Evolutionary conservation across 2,888 invertebrate genomes (phyloP).

Genomic region (Orthosia gothica): DNA sequence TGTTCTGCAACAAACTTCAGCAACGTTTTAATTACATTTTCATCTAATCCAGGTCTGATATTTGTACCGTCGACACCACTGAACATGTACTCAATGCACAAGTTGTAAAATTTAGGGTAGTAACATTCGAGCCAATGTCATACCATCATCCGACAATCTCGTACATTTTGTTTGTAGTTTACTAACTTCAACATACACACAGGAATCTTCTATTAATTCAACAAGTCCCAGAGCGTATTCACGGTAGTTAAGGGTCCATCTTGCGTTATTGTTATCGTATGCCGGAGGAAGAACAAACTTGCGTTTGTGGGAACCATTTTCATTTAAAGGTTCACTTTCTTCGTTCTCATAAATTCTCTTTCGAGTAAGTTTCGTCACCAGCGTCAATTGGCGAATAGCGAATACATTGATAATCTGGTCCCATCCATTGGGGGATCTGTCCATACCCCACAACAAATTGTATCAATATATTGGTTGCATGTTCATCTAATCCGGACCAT

Average conservation of each 20-base stretch:
- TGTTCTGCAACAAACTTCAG: not conserved
- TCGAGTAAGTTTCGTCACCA: not conserved
- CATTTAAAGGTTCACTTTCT: not conserved
- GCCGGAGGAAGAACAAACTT: too few species aligned
- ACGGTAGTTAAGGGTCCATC: too few species aligned
- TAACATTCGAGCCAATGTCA: conserved; percentile 9
- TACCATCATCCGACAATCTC: not conserved
- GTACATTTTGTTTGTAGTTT: too few species aligned
- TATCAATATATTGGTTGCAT: too few species aligned
- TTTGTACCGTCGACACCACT: not conserved
- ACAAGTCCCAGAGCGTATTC: too few species aligned
- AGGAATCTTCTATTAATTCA: too few species aligned
- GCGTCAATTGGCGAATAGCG: not conserved
- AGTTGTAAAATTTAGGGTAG: not conserved
- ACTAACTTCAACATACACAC: too few species aligned
- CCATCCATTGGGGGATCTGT: not conserved
- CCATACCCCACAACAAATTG: too few species aligned
- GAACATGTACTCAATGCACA: conserved; percentile 17
- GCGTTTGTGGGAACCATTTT: not conserved
- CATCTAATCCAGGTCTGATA: not conserved
- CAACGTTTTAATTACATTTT: not conserved
- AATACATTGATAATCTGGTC: not conserved
- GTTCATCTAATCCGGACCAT: too few species aligned
- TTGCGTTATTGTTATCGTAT: too few species aligned
- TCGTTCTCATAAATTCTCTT: not conserved